Base-by-base conservation (phyloP, 2,797 vertebrate species). In the Rhinophrynus dorsalis region DNA sequence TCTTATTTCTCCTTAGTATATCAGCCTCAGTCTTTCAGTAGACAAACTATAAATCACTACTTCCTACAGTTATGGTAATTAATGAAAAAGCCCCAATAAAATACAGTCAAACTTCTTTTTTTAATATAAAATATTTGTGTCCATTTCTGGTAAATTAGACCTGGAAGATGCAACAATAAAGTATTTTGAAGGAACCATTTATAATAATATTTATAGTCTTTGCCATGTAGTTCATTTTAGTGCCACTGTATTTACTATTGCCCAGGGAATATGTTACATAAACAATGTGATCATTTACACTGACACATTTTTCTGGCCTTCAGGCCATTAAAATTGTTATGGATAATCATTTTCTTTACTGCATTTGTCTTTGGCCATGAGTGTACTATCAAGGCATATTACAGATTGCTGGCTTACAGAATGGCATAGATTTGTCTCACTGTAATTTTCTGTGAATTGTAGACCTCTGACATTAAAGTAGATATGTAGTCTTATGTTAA, bases 271-370 rank as follows among this genome's bases (percentile, higher is more conserved):
- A n/a, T 7, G 23, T 38, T 42, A 65, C 5, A 51, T 50, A 66
- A 66, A 59, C 33, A 73, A 37, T 47, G 54, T 58, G 32, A 66
- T 73, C 40, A 73, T 64, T 58, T 50, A 50, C 27, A 10, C 32
- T 33, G 54, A 42, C 55, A 51, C 69, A 73, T 66, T 64, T 40
- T 63, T 64, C 18, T 44, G 23, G 38, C 30, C 62, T 73, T 64
- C n/a, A 42, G 69, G 69, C 23, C 37, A 58, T 32, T 62, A 73
- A 63, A 58, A 30, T 27, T 40, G 61, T 57, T 27, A 35, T 44
- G 37, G 27, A 42, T 65, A 57, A 48, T 48, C 26, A 40, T 65
- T 54, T 59, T 65, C 35, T 24, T 52, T 52, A 51, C 17, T 56
- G 30, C 15, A 37, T 18, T 65, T 63, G 48, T 42, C 48, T 40